Evolutionary conservation across 2,888 invertebrate genomes (phyloP), one percentile per base, ranked within the genome.

Genomic region (Junonia oenone): DNA sequence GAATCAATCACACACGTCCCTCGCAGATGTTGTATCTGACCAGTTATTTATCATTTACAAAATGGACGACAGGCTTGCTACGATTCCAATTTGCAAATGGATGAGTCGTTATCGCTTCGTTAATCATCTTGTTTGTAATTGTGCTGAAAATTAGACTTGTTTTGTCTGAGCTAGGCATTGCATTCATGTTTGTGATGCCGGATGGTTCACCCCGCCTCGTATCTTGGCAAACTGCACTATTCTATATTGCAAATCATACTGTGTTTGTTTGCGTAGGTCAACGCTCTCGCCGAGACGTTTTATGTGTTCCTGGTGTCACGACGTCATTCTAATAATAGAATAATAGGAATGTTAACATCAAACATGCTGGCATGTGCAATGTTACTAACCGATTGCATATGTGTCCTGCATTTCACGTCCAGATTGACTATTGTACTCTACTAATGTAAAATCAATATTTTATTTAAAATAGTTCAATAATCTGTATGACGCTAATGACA

Each of bases 291-390:
- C 69, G 74, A 72, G 72, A 80, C 82, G 76, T 84, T 86, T 85
- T 84, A 85, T 87, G 81, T 85, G 83, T 88, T 89, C 86, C 90
- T 88, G 81, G 82, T 89, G 89, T 88, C 88, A 85, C 83, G 76
- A 78, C 80, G 80, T 83, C 80, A 78, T 76, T 79, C 85, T 86
- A 89, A 83, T 88, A 88, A 88, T 89, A 89, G 88, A 74, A 74
- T 75, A 71, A 85, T 83, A 81, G 84, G 81, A 87, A 88, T 85
- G 83, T 72, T 76, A 79, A 73, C 76, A 78, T 82, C 80, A 80
- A 84, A 78, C 80, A 77, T 69, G 66, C 72, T 69, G 81, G 79
- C 73, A 83, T 82, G 81, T 74, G 71, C 71, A 69, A 72, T 76
- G 75, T 77, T 75, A 72, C 72, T 76, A 67, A 68, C 73, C 63